These are phyloP conservation scores for Heloderma charlesbogerti DNA, from an alignment of 2,113 vertebrate species.

Conservation along the genomic window DNA sequence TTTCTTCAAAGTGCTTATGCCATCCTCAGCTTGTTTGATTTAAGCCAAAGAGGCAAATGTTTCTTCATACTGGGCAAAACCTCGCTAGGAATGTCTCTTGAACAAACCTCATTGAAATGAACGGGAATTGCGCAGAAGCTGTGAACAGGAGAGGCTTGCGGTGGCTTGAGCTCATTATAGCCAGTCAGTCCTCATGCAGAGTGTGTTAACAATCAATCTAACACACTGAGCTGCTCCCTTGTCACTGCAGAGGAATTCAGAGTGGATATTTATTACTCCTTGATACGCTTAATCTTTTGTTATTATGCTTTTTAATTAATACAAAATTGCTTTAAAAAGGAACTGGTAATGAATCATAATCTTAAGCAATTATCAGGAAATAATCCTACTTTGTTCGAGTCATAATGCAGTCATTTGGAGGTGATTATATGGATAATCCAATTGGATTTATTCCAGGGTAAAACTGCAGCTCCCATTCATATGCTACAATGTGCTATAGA, in stretches of 20 bases:
- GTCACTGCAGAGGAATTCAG: constrained; percentile 13
- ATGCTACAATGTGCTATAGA: constrained; percentile 61
- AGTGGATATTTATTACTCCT: constrained; percentile 70
- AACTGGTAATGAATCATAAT: constrained; percentile 75
- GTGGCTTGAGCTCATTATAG: background rate
- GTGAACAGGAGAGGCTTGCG: background rate
- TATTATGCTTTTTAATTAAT: constrained; percentile 59
- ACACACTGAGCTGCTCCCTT: background rate
- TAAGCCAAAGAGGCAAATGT: background rate
- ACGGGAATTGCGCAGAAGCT: background rate
- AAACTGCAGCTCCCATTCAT: constrained; percentile 66
- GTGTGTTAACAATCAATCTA: background rate
- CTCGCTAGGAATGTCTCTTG: background rate
- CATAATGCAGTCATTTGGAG: constrained; percentile 66
- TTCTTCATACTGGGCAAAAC: background rate
- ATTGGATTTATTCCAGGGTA: constrained; percentile 67
- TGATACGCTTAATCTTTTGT: constrained; percentile 48
- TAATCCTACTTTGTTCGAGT: constrained; percentile 74
- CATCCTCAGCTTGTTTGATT: background rate
- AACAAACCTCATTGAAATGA: background rate
- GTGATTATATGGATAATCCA: constrained; percentile 70
- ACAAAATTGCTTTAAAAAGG: constrained; percentile 70
- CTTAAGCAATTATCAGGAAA: constrained; percentile 72
- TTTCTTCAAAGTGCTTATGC: background rate
- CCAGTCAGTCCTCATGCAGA: background rate